Conservation (phyloP, 1,140 invertebrate species). For the Mya arenaria region DNA sequence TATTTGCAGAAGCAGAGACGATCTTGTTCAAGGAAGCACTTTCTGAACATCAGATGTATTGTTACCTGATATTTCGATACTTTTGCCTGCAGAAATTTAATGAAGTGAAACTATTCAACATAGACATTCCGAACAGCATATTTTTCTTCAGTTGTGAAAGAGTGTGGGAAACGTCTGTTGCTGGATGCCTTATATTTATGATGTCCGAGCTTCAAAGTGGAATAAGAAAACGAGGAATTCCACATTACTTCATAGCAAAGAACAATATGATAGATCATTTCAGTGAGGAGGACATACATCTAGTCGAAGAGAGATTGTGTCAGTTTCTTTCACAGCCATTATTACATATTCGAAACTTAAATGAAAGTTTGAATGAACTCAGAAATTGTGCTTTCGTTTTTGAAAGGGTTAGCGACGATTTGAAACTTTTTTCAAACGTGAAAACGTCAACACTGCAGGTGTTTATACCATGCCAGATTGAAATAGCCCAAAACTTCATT, state of each 20-base stretch:
- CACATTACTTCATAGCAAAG: slow-evolving; percentile 9
- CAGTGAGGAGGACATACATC: neutral
- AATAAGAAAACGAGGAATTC: neutral
- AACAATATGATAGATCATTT: slow-evolving; percentile 36
- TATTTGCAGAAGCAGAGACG: slow-evolving; percentile 8
- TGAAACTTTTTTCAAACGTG: neutral
- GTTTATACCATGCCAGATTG: slow-evolving; percentile 26
- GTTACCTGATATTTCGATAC: slow-evolving; percentile 17
- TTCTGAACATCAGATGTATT: neutral
- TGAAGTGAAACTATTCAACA: neutral
- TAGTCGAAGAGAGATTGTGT: neutral
- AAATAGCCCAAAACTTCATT: slow-evolving; percentile 8
- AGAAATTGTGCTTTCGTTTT: neutral
- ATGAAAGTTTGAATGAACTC: neutral
- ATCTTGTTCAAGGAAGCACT: slow-evolving; percentile 17
- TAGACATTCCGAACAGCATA: neutral
- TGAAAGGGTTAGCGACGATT: neutral
- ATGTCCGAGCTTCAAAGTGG: neutral
- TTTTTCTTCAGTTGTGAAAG: slow-evolving; percentile 35
- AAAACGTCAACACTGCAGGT: slow-evolving; percentile 10
- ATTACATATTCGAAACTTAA: neutral
- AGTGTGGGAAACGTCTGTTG: slow-evolving; percentile 4
- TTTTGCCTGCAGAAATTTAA: neutral
- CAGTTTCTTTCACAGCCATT: slow-evolving; percentile 17
- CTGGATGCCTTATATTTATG: slow-evolving; percentile 22